These are phyloP conservation scores for Bettongia penicillata DNA, from an alignment of 2,113 vertebrate genomes.

Conservation along the genomic window DNA sequence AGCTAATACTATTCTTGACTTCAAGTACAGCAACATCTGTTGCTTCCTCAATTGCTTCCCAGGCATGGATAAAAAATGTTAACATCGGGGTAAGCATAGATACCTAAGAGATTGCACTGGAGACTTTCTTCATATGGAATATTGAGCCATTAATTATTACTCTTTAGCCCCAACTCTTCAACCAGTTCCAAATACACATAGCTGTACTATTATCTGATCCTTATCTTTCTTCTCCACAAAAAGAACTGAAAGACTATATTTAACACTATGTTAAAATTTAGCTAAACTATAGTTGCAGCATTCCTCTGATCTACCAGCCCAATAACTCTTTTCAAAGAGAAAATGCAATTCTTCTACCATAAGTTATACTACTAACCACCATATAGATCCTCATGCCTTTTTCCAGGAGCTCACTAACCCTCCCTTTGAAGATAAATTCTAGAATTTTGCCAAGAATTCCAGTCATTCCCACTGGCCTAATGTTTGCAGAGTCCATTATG, in stretches of 20 bases:
- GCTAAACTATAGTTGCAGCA: not conserved
- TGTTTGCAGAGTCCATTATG: not conserved
- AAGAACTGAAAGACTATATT: not conserved
- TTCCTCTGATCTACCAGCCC: not conserved
- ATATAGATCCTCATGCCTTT: not conserved
- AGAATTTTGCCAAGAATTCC: not conserved
- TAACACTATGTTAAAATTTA: not conserved
- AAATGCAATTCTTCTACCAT: not conserved
- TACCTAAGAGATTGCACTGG: not conserved
- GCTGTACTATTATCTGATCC: not conserved
- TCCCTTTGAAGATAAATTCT: not conserved
- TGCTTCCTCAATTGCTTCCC: not conserved
- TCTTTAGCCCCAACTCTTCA: not conserved
- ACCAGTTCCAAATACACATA: not conserved
- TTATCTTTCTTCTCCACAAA: not conserved
- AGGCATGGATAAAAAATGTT: not conserved
- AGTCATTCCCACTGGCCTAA: not conserved
- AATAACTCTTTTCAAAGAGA: not conserved
- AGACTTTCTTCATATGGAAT: not conserved
- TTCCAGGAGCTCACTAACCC: not conserved
- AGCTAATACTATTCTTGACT: not conserved
- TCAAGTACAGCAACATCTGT: not conserved
- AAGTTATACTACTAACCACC: not conserved
- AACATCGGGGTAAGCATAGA: not conserved
- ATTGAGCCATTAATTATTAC: not conserved